These are phyloP conservation scores for Engraulis encrasicolus DNA, from an alignment of 2,113 vertebrate genomes.

Conservation along the genomic window DNA sequence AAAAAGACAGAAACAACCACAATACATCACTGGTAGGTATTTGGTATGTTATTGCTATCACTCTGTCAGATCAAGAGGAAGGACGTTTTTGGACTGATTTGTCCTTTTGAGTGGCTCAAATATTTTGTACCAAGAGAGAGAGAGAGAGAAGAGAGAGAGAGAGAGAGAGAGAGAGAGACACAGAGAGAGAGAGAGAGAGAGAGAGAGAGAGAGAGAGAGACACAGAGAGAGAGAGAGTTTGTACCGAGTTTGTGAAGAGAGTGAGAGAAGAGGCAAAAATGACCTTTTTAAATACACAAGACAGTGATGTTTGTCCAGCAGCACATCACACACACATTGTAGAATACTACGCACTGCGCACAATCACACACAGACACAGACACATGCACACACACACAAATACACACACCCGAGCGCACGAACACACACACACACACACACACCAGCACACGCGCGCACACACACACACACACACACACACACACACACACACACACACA, in stretches of 20 bases:
- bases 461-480: too few species aligned
- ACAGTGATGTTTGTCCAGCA: not conserved
- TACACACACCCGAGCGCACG: too few species aligned
- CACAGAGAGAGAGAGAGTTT: too few species aligned
- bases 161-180: too few species aligned
- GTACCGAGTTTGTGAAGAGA: too few species aligned
- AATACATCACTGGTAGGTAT: not conserved
- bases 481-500: too few species aligned
- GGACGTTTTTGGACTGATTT: not conserved
- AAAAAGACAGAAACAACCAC: not conserved
- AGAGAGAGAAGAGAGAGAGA: not conserved
- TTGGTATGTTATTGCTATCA: not conserved
- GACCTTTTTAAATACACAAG: slow-evolving; percentile 17
- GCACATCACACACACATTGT: slow-evolving; percentile 15
- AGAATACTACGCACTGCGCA: slow-evolving; percentile 36
- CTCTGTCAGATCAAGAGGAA: not conserved
- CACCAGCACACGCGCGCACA: too few species aligned
- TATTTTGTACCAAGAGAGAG: not conserved
- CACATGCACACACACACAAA: too few species aligned
- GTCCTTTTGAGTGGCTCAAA: not conserved
- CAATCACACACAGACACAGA: too few species aligned
- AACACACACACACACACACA: too few species aligned
- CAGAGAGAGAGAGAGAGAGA: too few species aligned
- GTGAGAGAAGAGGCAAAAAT: not conserved
- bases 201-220: too few species aligned